Percentiles rank a stretch among this genome's conserved stretches.
Evolutionary conservation across 92 coral and sea anemone species (phyloP).

Genomic region (Virgularia gustaviana): DNA sequence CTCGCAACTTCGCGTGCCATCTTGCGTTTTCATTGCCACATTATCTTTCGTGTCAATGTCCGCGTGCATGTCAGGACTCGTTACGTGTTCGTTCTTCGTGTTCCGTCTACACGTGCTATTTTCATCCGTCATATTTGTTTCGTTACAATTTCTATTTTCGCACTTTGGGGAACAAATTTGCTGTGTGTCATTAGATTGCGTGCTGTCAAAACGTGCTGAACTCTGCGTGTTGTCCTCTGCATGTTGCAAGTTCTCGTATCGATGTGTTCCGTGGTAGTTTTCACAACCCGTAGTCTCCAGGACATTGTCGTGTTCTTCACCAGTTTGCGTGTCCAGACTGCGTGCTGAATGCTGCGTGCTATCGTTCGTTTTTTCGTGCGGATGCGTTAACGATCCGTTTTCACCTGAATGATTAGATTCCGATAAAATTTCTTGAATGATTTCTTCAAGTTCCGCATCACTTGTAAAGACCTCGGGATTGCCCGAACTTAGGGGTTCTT

Average conservation of each 20-base stretch:
- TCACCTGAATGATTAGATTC: conserved; percentile 9
- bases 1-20: not conserved
- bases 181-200: not conserved
- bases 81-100: too few relatives aligned
- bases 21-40: not conserved
- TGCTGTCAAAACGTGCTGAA: not conserved
- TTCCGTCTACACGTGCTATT: not conserved
- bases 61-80: not conserved
- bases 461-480: not conserved
- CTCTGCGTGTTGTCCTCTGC: not conserved
- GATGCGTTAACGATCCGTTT: not conserved
- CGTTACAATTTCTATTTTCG: not conserved
- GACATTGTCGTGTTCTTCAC: not conserved
- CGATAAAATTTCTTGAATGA: conserved; percentile 55
- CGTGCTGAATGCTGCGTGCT: not conserved
- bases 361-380: not conserved
- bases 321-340: too few relatives aligned
- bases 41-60: not conserved
- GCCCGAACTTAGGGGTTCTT: not conserved
- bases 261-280: not conserved
- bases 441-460: conserved; percentile 53
- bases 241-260: not conserved
- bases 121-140: not conserved
- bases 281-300: too few relatives aligned
- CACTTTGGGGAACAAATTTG: not conserved